phyloP scores from a whole-genome alignment of 2,113 vertebrate species.

The Macaca nemestrina region DNA sequence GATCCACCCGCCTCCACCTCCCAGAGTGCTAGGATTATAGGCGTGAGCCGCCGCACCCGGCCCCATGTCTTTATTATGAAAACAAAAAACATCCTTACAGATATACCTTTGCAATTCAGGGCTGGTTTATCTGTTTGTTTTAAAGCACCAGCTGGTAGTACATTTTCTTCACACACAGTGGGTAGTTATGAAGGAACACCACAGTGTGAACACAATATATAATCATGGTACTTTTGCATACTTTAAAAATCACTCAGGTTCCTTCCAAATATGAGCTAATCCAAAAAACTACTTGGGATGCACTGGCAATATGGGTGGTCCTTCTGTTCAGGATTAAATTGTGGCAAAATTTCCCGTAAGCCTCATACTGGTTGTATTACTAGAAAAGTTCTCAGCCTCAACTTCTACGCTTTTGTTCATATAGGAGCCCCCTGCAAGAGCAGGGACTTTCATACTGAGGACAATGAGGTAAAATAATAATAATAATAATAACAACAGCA shows the following conservation, averaged over 20 bases:
- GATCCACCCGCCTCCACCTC: too few species aligned
- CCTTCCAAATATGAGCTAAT: background rate
- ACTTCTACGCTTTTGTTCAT: background rate
- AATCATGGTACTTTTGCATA: background rate
- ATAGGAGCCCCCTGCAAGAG: background rate
- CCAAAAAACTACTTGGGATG: background rate
- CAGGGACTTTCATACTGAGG: background rate
- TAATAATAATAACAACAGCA: background rate
- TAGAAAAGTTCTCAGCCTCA: background rate
- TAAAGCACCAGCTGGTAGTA: background rate
- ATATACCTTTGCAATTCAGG: background rate
- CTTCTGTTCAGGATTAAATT: background rate
- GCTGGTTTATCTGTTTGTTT: background rate
- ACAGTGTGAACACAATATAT: too few species aligned
- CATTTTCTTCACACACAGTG: background rate
- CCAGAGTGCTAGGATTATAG: too few species aligned
- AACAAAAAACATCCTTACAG: background rate
- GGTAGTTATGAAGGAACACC: background rate
- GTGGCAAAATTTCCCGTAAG: background rate
- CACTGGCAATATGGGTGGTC: background rate
- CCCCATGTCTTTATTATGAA: background rate
- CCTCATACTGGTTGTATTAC: background rate
- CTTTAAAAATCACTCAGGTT: background rate
- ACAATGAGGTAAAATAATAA: background rate
- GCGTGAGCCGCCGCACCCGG: accelerated